Percentiles rank a stretch among this genome's conserved stretches.
Evolutionary conservation across 2,888 invertebrate genomes (phyloP).

Genomic region (Eremobia ochroleuca): DNA sequence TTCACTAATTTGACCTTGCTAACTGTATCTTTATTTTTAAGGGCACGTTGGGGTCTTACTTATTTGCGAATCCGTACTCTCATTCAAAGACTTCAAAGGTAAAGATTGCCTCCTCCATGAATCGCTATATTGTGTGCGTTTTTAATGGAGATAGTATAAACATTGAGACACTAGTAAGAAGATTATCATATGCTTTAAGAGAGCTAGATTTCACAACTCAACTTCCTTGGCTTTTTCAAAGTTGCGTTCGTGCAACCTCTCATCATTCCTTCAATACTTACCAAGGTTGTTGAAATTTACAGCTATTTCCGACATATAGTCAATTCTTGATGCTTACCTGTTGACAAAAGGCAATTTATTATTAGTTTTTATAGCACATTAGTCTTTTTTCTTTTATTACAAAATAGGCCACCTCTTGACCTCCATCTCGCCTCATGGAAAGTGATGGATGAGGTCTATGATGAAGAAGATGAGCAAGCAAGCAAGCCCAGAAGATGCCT

Average conservation of each 20-base stretch:
- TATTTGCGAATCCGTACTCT: conserved; percentile 82
- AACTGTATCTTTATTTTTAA: neutral
- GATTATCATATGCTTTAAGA: neutral
- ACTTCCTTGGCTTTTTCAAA: neutral
- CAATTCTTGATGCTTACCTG: conserved; percentile 53
- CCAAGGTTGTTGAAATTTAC: neutral
- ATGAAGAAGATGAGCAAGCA: no score
- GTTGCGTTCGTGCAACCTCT: neutral
- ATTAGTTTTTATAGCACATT: conserved; percentile 18
- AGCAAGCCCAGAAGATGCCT: neutral
- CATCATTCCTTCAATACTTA: neutral
- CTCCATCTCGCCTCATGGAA: neutral
- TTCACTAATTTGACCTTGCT: neutral
- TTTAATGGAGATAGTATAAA: neutral
- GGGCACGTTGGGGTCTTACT: conserved; percentile 22
- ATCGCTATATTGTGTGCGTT: no score
- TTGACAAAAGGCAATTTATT: conserved; percentile 33
- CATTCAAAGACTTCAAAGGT: conserved; percentile 93
- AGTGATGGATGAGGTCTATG: neutral
- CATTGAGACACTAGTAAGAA: neutral
- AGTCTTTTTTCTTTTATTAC: neutral
- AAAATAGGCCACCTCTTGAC: neutral
- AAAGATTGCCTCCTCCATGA: conserved; percentile 88
- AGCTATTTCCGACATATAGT: neutral
- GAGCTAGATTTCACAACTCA: neutral